Evolutionary conservation across 2,113 vertebrate species (phyloP).

Genomic region (Melanerpes aurifrons): DNA sequence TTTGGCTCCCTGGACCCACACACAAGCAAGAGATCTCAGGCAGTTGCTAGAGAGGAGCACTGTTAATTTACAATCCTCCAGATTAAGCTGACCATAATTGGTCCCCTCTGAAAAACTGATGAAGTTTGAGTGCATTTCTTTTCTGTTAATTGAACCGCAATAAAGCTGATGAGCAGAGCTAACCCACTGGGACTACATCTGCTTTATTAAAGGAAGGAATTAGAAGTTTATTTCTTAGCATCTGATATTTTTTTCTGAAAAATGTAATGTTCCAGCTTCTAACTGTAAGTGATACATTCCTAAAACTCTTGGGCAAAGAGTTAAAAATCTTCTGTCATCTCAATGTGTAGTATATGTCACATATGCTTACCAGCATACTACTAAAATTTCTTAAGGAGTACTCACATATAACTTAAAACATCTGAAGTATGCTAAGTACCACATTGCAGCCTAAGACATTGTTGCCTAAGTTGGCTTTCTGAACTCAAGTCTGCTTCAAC

Average conservation of each 20-base stretch:
- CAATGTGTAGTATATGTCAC: not conserved
- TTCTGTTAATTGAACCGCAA: not conserved
- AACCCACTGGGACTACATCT: not conserved
- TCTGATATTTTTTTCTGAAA: not conserved
- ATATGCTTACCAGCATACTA: not conserved
- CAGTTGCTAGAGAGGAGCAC: not conserved
- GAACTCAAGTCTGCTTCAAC: not conserved
- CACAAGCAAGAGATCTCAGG: accelerated
- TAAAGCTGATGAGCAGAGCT: not conserved
- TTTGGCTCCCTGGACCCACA: not conserved
- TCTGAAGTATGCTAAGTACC: not conserved
- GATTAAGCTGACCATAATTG: not conserved
- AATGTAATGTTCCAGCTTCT: not conserved
- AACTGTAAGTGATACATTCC: not conserved
- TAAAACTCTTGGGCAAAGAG: not conserved
- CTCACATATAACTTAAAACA: not conserved
- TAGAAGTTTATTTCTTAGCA: not conserved
- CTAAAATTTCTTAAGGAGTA: not conserved
- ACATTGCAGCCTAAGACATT: not conserved
- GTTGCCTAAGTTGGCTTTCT: not conserved
- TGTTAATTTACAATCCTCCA: not conserved
- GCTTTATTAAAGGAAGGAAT: not conserved
- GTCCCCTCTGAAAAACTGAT: not conserved
- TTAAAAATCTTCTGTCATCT: not conserved
- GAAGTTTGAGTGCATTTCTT: not conserved